Base-by-base conservation (phyloP, 2,113 vertebrate genomes). In the Astatotilapia flaviijosephi region DNA sequence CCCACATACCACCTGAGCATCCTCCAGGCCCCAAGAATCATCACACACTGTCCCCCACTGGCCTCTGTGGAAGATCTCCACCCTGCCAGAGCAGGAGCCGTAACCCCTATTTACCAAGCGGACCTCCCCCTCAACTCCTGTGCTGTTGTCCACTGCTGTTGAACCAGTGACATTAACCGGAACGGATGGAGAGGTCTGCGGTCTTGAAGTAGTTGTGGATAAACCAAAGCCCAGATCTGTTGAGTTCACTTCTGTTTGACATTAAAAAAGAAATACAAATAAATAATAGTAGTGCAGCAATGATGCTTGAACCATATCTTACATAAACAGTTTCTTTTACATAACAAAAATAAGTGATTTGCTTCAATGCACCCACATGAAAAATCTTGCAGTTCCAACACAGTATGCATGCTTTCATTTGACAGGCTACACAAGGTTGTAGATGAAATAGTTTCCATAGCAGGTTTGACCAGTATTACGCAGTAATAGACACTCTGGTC, bases 121-220 rank as follows among this genome's bases (percentile, higher is more conserved):
- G 11, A 55, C 21, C 53, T 0, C 21, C 53, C 53, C 21, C 11
- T 55, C 6, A 7, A 13, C 53, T 55, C 0, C 53, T 55, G 53
- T 4, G 6, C 4, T 23, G 53, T 55, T 55, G 6, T 55, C 53
- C 11, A 1, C 10, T 55, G 53, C 21, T 55, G 21, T 23, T 54
- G n/a, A 3, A 55, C 53, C 53, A 23, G 53, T 55, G 10, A 13
- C 53, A 23, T 54, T 4, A 4, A 23, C 6, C 2, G 2, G 53
- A 6, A 12, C 1, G 0, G n/a, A 13, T 55, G 53, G 21, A 55
- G 21, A 55, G 11, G 21, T 55, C 54, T 7, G 54, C 0, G 6
- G 0, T 26, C 0, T 26, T 56, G 54, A 56, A 14, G 54, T 1
- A 56, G 4, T 2, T 56, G 23, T 26, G 23, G 54, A 56, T 56